A percentile compares a stretch with the other conserved stretches of the same genome.
These are phyloP conservation scores for Cirrhinus mrigala DNA, from an alignment of 2,797 vertebrate genomes.

Conservation along the genomic window DNA sequence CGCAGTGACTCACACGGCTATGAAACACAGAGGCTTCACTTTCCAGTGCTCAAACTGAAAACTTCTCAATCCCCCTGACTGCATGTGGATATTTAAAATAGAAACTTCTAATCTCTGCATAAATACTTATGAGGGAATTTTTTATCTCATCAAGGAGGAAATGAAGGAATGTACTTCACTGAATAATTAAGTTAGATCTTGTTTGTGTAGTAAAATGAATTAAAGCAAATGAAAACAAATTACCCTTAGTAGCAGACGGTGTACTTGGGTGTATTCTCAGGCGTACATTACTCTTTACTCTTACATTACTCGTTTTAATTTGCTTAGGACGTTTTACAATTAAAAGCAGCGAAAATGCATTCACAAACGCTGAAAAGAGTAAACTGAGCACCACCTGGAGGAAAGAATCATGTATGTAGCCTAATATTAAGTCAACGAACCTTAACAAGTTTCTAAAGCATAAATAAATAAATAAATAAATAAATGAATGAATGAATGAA, in stretches of 20 bases:
- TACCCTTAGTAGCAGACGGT: neutral
- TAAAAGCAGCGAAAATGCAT: neutral
- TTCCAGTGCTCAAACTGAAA: neutral
- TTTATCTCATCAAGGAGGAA: constrained; percentile 21
- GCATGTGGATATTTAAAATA: neutral
- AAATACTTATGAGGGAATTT: neutral
- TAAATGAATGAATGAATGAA: too few species aligned
- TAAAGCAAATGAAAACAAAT: constrained; percentile 6
- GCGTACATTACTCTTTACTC: neutral
- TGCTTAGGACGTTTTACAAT: neutral
- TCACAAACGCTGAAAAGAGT: neutral
- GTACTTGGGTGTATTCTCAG: neutral
- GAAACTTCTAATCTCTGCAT: neutral
- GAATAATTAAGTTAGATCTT: neutral
- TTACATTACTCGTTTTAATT: neutral
- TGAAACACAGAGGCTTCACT: neutral
- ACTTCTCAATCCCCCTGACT: neutral
- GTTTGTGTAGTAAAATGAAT: constrained; percentile 4
- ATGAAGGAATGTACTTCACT: neutral
- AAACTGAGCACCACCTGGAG: constrained; percentile 4
- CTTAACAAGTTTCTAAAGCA: neutral
- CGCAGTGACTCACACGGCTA: neutral
- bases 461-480: neutral
- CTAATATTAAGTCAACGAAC: neutral
- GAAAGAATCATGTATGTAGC: neutral